Base-by-base conservation (phyloP, 2,113 vertebrate genomes). In the Cinclus cinclus region DNA sequence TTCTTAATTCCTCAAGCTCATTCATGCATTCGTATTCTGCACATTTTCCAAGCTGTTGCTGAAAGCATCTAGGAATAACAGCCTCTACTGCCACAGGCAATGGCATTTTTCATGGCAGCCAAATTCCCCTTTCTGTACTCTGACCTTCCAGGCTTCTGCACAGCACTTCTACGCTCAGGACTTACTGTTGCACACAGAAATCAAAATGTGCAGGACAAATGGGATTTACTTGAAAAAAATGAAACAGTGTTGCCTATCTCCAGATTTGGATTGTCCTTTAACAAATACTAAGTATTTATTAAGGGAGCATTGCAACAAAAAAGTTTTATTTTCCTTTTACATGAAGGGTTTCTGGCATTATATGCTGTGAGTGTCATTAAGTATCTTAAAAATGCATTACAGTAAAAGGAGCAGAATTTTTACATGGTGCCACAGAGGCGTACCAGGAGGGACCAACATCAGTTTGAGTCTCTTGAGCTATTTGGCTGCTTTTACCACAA, bases 161-260 rank as follows among this genome's bases (percentile, higher is more conserved):
- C 31, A 78, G 25, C 46, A 44, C 3, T 87, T 59, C 44, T n/a
- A 11, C 9, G 4, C 35, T 75, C 47, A 60, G 49, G 18, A 41
- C 9, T 31, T 63, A 44, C 0, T 3, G 0, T 46, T 84, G 58
- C 6, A 11, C 11, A 8, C 9, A 71, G 69, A 67, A 78, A 59
- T 46, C 39, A 81, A 70, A 76, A 55, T 30, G 14, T 31, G 24
- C 56, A n/a, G 27, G 44, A 44, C 25, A 42, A 71, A 20, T 47
- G 24, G 11, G 33, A 64, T 87, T 84, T 68, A 47, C 21, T 39
- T 39, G 27, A 70, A 75, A 52, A 52, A 64, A 63, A 52, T 21
- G 18, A 53, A 46, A 79, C 41, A 70, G 13, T 47, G 13, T 56
- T 47, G 6, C 9, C 0, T 67, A 8, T 60, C 30, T 91, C 39